Evolutionary conservation across 2,888 invertebrate genomes (phyloP).

Genomic region (Didymodactylos carnosus): DNA sequence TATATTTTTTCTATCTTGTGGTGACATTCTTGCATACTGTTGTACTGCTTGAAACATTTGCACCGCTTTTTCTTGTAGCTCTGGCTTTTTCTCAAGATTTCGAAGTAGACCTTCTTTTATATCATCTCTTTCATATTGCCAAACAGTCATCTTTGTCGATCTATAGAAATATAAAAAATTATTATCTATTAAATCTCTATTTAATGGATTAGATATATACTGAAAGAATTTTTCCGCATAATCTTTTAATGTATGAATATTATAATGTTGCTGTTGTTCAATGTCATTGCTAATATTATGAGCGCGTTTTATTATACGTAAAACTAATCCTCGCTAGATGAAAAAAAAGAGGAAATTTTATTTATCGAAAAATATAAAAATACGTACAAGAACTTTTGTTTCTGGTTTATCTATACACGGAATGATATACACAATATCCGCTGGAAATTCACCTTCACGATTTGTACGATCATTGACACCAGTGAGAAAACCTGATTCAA

Average conservation of each 20-base stretch:
- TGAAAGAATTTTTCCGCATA: not conserved
- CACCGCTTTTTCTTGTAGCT: not conserved
- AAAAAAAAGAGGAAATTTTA: not conserved
- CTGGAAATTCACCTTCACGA: not conserved
- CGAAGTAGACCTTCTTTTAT: not conserved
- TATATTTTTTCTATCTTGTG: not conserved
- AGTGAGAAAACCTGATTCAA: not conserved
- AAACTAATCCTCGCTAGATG: not conserved
- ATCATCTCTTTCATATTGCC: not conserved
- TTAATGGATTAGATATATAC: too few relatives aligned
- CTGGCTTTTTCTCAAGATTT: not conserved
- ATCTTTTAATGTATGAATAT: not conserved
- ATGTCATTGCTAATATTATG: not conserved
- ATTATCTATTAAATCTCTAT: too few relatives aligned
- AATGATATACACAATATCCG: not conserved
- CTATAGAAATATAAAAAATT: too few relatives aligned
- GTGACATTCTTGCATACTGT: not conserved
- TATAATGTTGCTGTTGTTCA: not conserved
- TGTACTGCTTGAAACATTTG: not conserved
- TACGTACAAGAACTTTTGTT: not conserved
- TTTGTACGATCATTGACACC: not conserved
- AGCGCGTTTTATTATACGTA: not conserved
- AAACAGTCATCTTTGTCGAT: not conserved
- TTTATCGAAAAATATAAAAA: too few relatives aligned
- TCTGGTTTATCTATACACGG: not conserved